A percentile compares a stretch with the other conserved stretches of the same genome.
These are phyloP conservation scores for Myotis findleyi DNA, from an alignment of 2,797 vertebrate species.

Conservation along the genomic window DNA sequence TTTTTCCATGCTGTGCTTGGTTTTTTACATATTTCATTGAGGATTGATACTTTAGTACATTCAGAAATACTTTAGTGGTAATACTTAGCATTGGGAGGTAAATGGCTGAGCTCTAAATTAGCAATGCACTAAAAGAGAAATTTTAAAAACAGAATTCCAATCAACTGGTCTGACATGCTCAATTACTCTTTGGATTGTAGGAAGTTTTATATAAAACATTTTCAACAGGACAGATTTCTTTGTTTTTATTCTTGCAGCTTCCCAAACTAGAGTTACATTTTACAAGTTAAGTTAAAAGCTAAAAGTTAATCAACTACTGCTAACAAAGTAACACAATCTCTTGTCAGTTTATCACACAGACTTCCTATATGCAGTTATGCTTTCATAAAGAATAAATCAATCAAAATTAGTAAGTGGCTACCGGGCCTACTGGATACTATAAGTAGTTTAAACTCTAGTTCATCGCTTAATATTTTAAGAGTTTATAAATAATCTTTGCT, in stretches of 20 bases:
- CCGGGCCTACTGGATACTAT: not conserved
- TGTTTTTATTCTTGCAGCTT: slow-evolving; percentile 55
- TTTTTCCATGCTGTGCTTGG: slow-evolving; percentile 58
- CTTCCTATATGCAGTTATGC: slow-evolving; percentile 57
- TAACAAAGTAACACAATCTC: slow-evolving; percentile 45
- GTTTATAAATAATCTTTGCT: slow-evolving; percentile 74
- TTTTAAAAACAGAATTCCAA: slow-evolving; percentile 50
- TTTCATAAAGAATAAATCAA: slow-evolving; percentile 62
- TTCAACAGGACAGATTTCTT: slow-evolving; percentile 62
- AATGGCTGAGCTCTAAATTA: slow-evolving; percentile 59
- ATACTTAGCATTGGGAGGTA: slow-evolving; percentile 13
- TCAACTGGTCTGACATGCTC: slow-evolving; percentile 60
- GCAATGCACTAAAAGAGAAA: slow-evolving; percentile 32
- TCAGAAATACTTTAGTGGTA: slow-evolving; percentile 57
- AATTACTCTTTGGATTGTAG: slow-evolving; percentile 51
- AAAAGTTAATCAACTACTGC: slow-evolving; percentile 1
- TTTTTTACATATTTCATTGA: slow-evolving; percentile 59
- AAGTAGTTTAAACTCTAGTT: not conserved
- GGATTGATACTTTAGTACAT: slow-evolving; percentile 58
- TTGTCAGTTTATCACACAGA: slow-evolving; percentile 47
- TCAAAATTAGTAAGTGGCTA: slow-evolving; percentile 28
- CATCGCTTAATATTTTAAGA: slow-evolving; percentile 5
- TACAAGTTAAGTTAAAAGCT: not conserved
- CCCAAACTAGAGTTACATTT: not conserved
- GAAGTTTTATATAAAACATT: slow-evolving; percentile 23